Conservation (phyloP, 2,113 vertebrate species). For the Amblyopsis rosae region DNA sequence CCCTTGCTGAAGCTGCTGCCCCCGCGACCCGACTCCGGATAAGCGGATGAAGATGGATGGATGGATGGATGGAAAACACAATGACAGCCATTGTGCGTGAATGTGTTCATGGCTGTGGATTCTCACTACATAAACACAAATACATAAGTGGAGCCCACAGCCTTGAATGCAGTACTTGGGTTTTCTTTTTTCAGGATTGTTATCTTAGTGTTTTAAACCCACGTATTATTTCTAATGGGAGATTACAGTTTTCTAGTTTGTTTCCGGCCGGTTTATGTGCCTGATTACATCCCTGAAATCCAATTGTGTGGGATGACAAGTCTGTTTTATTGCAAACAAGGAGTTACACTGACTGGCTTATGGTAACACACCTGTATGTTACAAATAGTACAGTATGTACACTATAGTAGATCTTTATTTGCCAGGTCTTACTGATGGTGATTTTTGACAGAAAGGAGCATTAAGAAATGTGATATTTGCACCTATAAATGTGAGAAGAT, state of each 20-base stretch:
- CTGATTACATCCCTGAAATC: neutral
- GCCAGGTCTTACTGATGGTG: slow-evolving; percentile 51
- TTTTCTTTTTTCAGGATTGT: slow-evolving; percentile 1
- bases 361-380: slow-evolving; percentile 37
- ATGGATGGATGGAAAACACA: no score
- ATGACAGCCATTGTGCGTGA: slow-evolving; percentile 26
- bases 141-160: slow-evolving; percentile 3
- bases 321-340: slow-evolving; percentile 15
- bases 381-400: slow-evolving; percentile 36
- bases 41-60: no score
- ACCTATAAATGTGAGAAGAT: slow-evolving; percentile 60
- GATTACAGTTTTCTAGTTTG: neutral
- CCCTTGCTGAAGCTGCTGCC: no score
- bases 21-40: no score
- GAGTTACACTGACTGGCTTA: neutral
- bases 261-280: neutral
- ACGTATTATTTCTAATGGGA: neutral
- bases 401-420: slow-evolving; percentile 17
- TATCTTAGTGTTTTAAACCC: neutral
- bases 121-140: slow-evolving; percentile 17
- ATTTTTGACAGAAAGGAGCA: slow-evolving; percentile 27
- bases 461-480: slow-evolving; percentile 38
- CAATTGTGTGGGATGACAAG: neutral
- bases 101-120: slow-evolving; percentile 25
- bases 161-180: neutral